phyloP scores from a whole-genome alignment of 2,888 invertebrate species.

The Drosophila lutescens region DNA sequence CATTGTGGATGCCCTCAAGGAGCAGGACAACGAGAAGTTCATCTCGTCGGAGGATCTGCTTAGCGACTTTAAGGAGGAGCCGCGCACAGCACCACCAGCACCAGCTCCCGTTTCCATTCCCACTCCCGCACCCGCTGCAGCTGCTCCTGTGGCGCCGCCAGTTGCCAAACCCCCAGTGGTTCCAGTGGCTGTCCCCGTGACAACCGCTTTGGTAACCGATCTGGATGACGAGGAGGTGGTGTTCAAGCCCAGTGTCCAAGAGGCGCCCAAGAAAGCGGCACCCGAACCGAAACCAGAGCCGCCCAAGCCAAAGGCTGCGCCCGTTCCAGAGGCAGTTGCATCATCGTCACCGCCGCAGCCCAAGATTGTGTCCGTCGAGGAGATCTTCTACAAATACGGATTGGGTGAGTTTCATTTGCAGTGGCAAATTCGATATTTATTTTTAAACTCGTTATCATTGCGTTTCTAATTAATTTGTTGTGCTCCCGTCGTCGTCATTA shows the following conservation, averaged over 20 bases:
- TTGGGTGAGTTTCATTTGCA: conserved; percentile 86
- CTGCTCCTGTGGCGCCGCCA: background rate
- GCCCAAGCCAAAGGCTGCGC: conserved; percentile 47
- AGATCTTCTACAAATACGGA: conserved; percentile 88
- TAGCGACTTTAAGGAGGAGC: conserved; percentile 82
- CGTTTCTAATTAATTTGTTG: conserved; percentile 32
- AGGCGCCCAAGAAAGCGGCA: conserved; percentile 14
- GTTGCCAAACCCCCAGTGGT: conserved; percentile 9
- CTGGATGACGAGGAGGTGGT: conserved; percentile 74
- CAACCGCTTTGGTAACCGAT: conserved; percentile 67
- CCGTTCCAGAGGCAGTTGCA: background rate
- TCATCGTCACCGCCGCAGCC: conserved; percentile 58
- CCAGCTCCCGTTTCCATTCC: conserved; percentile 35
- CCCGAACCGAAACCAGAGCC: conserved; percentile 19
- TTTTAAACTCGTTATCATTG: conserved; percentile 4
- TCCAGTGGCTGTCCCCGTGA: conserved; percentile 27
- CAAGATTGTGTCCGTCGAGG: conserved; percentile 85
- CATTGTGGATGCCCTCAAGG: conserved; percentile 80
- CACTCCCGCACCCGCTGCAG: conserved; percentile 3
- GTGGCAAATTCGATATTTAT: background rate
- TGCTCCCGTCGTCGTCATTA: conserved; percentile 13
- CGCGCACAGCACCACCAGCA: conserved; percentile 70
- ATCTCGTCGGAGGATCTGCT: conserved; percentile 84
- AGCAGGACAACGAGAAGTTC: conserved; percentile 84
- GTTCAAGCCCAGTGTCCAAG: conserved; percentile 50